A percentile compares a stretch with the other conserved stretches of the same genome.
phyloP scores from a whole-genome alignment of 2,113 vertebrate genomes.

The Fulica atra region DNA sequence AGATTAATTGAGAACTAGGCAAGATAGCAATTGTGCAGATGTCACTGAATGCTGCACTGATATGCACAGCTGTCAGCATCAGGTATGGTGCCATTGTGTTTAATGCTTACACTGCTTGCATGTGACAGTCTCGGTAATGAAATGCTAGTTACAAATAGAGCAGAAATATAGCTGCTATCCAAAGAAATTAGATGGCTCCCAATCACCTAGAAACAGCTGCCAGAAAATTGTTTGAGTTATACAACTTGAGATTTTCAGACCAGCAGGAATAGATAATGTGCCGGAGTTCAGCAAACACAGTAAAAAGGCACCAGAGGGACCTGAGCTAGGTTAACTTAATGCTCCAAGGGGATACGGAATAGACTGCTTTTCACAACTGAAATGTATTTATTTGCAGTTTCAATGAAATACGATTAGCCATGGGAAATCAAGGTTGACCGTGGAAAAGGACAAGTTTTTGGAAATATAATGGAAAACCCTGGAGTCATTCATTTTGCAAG shows the following conservation, averaged over 20 bases:
- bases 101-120: neutral
- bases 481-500: neutral
- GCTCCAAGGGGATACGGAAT: neutral
- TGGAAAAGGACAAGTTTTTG: neutral
- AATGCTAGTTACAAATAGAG: neutral
- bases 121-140: neutral
- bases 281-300: neutral
- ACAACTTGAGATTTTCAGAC: neutral
- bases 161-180: neutral
- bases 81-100: neutral
- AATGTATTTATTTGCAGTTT: neutral
- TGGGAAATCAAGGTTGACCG: neutral
- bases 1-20: conserved; percentile 11
- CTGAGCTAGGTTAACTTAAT: neutral
- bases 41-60: neutral
- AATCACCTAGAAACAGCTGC: neutral
- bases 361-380: neutral
- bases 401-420: neutral
- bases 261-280: neutral
- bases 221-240: neutral
- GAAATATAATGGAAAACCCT: neutral
- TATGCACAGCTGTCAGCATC: neutral
- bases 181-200: neutral
- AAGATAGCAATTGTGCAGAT: conserved; percentile 7
- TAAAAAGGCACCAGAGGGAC: neutral